Base-by-base conservation (phyloP, 1,140 invertebrate genomes). In the Trinorchestia longiramus region DNA sequence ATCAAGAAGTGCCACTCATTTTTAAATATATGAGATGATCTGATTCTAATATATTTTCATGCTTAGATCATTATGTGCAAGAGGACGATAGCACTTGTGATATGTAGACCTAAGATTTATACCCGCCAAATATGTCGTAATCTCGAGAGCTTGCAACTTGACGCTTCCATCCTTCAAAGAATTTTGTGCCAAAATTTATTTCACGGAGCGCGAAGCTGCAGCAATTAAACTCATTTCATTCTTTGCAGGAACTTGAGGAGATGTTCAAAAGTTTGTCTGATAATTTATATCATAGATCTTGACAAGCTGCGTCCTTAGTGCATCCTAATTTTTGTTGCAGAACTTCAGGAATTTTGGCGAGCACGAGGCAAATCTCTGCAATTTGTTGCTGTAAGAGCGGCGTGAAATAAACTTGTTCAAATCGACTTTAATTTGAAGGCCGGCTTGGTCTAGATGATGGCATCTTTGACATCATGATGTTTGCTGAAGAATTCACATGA, bases 281-380 rank as follows among this genome's bases (percentile, higher is more conserved):
- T 94, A 94, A 94, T 94, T 94, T 94, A 94, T 94, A 94, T 94
- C 92, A 94, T 94, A 94, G 92, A 94, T 94, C 92, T 94, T 47
- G 92, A 94, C 92, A 94, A 94, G 92, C 92, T 94, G 43, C 92
- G 92, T 94, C 92, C 44, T 94, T 94, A 94, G 92, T 94, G 92
- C 92, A 47, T 94, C 92, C 92, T 94, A 94, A 94, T 94, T 94
- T 94, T 94, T 94, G 92, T 94, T 47, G 43, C 41, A 11, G 19
- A 94, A 94, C 92, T 94, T 94, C 44, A 45, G 44, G 92, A 94
- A 94, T 94, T 94, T 94, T 94, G 43, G 43, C 41, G 43, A 45
- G 92, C 92, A 19, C 44, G 92, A 94, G 92, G 92, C 92, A 94
- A 94, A 94, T 94, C 92, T 47, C 40, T 28, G 92, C 43, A 45